Evolutionary conservation across 2,888 invertebrate species (phyloP), one percentile per base, ranked within the genome.

Genomic region (Drosophila meridionalis): DNA sequence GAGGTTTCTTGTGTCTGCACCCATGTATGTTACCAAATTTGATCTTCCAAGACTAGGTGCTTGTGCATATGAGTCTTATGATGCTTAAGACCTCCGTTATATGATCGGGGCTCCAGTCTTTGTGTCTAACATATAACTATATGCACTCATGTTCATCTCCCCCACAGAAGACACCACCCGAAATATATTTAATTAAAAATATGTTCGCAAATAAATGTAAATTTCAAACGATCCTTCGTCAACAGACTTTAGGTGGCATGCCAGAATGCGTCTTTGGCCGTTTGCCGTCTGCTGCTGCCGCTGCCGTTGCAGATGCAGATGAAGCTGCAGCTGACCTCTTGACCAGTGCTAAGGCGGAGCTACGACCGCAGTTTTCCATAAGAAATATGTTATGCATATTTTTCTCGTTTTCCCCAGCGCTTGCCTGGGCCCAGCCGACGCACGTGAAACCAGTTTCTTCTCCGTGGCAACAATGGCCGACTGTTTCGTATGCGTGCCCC

Each of bases 401-500:
- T 76, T 77, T 38, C 50, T 67, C 67, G 67, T 78, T 69, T 66
- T 63, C 57, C 58, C 53, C 43, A 62, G 38, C 50, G 55, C 28
- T 36, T 34, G 50, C 47, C 74, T 58, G 48, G 48, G 40, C 28
- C 20, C 6, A 40, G 14, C 32, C 34, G 9, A 47, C 45, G 47
- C 52, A 55, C 57, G 36, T 11, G 40, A 82, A 87, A 85, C 84
- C 80, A 66, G 84, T 84, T 88, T 83, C 62, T 59, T 76, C 61
- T 69, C 69, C 52, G 70, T 42, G 73, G 65, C 66, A 73, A 83
- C 71, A 85, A 78, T 62, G 61, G 58, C 60, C 60, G 60, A 69
- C 64, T 67, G 57, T 71, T 71, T 72, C 64, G 72, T 68, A 58
- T 65, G 57, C 40, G 30, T 55, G 40, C 40, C 14, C 36, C 62